A percentile compares a stretch with the other conserved stretches of the same genome.
Evolutionary conservation across 1,140 invertebrate species (phyloP).

Genomic region (Belonocnema kinseyi): DNA sequence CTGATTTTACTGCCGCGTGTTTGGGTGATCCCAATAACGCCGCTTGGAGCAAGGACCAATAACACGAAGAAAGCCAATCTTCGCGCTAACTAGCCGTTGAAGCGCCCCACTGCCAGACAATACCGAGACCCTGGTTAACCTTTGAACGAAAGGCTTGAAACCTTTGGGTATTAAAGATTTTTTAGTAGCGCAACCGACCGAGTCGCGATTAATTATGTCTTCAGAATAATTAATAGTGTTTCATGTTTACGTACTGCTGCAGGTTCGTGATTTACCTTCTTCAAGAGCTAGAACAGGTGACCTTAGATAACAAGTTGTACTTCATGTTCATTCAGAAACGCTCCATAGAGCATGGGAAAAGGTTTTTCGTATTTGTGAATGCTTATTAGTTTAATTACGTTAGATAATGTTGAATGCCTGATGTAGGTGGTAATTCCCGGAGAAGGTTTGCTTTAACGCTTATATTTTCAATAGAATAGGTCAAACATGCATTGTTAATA

Average conservation of each 20-base stretch:
- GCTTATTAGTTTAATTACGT: background rate
- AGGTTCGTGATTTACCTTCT: no score
- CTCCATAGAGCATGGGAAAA: no score
- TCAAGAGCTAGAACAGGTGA: no score
- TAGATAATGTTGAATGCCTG: background rate
- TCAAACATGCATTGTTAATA: no score
- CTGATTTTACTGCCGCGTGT: constrained; percentile 72
- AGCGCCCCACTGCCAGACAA: constrained; percentile 62
- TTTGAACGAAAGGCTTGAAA: constrained; percentile 64
- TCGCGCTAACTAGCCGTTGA: constrained; percentile 73
- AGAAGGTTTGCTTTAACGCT: constrained; percentile 17
- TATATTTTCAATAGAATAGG: background rate
- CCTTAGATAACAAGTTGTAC: no score
- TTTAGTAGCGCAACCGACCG: constrained; percentile 6
- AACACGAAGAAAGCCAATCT: constrained; percentile 71
- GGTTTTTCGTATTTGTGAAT: background rate
- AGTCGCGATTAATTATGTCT: constrained; percentile 15
- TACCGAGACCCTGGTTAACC: constrained; percentile 72
- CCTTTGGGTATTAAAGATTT: constrained; percentile 41
- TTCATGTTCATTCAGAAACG: no score
- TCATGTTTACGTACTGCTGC: background rate
- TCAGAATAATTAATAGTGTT: constrained; percentile 12
- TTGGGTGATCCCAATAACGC: constrained; percentile 71
- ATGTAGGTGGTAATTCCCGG: constrained; percentile 15
- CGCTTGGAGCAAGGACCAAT: constrained; percentile 61